Evolutionary conservation across 2,888 invertebrate species (phyloP).

Genomic region (Caenorhabditis doughertyi): DNA sequence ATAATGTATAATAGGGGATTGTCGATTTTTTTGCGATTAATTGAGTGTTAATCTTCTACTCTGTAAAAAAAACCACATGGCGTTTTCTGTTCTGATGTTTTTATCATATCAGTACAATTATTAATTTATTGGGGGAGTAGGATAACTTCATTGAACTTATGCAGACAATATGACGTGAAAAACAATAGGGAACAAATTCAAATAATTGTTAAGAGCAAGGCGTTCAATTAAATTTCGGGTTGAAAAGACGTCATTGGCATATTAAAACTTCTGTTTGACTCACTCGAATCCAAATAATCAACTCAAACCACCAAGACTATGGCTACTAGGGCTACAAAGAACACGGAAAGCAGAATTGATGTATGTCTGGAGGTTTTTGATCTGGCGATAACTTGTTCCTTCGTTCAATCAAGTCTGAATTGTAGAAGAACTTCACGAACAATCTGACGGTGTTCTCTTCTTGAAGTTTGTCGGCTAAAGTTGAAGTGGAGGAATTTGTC

Average conservation of each 20-base stretch:
- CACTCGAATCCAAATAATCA: conserved; percentile 12
- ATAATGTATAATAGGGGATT: conserved; percentile 30
- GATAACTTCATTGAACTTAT: conserved; percentile 24
- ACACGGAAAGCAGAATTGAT: conserved; percentile 24
- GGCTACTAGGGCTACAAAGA: conserved; percentile 49
- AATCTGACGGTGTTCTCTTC: conserved; percentile 28
- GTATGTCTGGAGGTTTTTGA: conserved; percentile 28
- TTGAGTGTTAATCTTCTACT: conserved; percentile 11
- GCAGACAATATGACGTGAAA: conserved; percentile 28
- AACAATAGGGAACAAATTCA: conserved; percentile 1
- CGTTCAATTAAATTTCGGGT: conserved; percentile 45
- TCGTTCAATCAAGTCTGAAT: background rate
- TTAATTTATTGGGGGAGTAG: background rate
- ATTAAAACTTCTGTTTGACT: conserved; percentile 33
- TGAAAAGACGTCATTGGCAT: conserved; percentile 34
- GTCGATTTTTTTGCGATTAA: conserved; percentile 18
- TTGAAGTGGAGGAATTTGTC: background rate
- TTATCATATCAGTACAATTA: no score
- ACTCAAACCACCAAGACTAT: conserved; percentile 11
- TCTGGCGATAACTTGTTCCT: conserved; percentile 14
- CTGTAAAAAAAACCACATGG: conserved; percentile 2
- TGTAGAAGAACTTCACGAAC: conserved; percentile 22
- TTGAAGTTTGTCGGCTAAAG: conserved; percentile 6
- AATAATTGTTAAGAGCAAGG: conserved; percentile 2
- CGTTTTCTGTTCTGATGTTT: background rate